These are phyloP conservation scores for Lanistes nyassanus DNA, from an alignment of 1,140 invertebrate genomes.

Conservation along the genomic window DNA sequence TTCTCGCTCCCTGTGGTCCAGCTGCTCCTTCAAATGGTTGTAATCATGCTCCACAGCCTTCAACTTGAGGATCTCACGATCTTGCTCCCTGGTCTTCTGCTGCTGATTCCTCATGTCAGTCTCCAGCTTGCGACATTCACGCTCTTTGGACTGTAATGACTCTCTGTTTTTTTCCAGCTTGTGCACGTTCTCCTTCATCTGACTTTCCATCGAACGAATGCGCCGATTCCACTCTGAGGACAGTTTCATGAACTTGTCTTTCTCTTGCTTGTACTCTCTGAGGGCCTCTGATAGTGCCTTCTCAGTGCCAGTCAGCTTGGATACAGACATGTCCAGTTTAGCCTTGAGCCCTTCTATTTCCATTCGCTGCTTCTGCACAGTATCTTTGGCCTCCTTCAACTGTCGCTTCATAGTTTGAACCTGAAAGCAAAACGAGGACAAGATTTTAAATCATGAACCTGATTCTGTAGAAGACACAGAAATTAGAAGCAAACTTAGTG, in stretches of 20 bases:
- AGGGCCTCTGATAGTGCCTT: constrained; percentile 58
- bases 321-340: constrained; percentile 60
- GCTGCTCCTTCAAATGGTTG: constrained; percentile 51
- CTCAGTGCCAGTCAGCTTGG: constrained; percentile 60
- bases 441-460: neutral
- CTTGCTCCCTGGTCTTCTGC: constrained; percentile 51
- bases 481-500: too few species aligned
- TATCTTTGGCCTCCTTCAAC: constrained; percentile 56
- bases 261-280: constrained; percentile 57
- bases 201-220: constrained; percentile 52
- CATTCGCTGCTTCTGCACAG: constrained; percentile 50
- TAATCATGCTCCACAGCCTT: constrained; percentile 58
- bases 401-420: constrained; percentile 55
- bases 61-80: constrained; percentile 56
- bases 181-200: constrained; percentile 47
- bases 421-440: constrained; percentile 37
- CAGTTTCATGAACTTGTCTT: constrained; percentile 56
- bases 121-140: constrained; percentile 54
- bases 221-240: constrained; percentile 58
- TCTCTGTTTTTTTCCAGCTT: constrained; percentile 54
- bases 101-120: constrained; percentile 48
- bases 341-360: constrained; percentile 57
- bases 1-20: constrained; percentile 54
- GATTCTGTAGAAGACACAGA: too few species aligned
- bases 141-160: constrained; percentile 49